A percentile compares a stretch with the other conserved stretches of the same genome.
Evolutionary conservation across 2,113 vertebrate species (phyloP).

Genomic region (Morone saxatilis): DNA sequence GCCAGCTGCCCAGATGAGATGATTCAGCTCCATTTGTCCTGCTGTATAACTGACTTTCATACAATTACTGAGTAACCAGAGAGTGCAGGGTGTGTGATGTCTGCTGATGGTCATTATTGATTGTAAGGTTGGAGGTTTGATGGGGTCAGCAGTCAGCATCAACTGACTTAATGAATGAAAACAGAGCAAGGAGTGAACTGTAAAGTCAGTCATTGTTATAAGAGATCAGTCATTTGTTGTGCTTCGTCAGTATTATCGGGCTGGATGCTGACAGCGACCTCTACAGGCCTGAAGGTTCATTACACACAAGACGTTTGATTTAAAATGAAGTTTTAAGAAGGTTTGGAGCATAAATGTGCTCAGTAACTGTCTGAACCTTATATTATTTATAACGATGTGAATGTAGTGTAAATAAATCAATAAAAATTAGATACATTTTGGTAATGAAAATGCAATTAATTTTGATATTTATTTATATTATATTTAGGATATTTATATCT

Average conservation of each 20-base stretch:
- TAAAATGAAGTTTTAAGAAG: too few relatives aligned
- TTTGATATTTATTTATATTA: too few relatives aligned
- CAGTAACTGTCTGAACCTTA: too few relatives aligned
- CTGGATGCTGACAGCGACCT: neutral
- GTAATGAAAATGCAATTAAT: too few relatives aligned
- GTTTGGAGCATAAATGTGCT: too few relatives aligned
- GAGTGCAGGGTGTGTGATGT: conserved; percentile 32
- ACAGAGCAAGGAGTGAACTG: conserved; percentile 7
- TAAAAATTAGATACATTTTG: too few relatives aligned
- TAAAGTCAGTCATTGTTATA: conserved; percentile 43
- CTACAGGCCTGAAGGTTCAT: neutral
- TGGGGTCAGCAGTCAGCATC: conserved; percentile 57
- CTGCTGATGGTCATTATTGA: conserved; percentile 30
- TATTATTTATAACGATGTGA: too few relatives aligned
- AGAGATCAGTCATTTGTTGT: conserved; percentile 48
- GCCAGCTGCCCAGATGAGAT: conserved; percentile 35
- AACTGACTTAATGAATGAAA: conserved; percentile 31
- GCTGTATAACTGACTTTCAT: conserved; percentile 48
- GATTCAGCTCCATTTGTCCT: conserved; percentile 32
- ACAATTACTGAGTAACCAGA: conserved; percentile 18
- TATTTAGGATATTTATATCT: too few relatives aligned
- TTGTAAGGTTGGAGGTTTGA: conserved; percentile 36
- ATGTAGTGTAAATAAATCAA: too few relatives aligned
- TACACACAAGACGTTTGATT: neutral
- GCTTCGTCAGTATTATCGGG: conserved; percentile 38